Evolutionary conservation across 1,140 invertebrate genomes (phyloP).

Genomic region (Drosophila athabasca): DNA sequence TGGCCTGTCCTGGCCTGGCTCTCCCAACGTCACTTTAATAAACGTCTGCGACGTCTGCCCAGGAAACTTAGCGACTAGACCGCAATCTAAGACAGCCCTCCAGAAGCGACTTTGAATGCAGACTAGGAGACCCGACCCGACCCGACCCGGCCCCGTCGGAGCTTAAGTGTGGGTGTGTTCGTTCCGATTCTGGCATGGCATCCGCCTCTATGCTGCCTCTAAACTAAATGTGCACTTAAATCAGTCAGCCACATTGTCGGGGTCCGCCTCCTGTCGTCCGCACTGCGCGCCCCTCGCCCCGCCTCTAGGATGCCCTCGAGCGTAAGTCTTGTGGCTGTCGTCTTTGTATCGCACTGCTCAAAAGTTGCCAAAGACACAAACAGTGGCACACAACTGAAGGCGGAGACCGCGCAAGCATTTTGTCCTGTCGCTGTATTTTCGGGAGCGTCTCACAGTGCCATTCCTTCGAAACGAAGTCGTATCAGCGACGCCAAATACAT

Average conservation of each 20-base stretch:
- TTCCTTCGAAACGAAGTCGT: too few relatives aligned
- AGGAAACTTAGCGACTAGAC: slow-evolving; percentile 53
- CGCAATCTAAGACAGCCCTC: slow-evolving; percentile 37
- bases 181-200: slow-evolving; percentile 23
- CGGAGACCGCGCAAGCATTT: too few relatives aligned
- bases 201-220: too few relatives aligned
- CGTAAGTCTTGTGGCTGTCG: slow-evolving; percentile 36
- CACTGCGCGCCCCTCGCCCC: slow-evolving; percentile 24
- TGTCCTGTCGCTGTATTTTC: too few relatives aligned
- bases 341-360: slow-evolving; percentile 43
- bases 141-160: not conserved
- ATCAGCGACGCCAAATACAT: too few relatives aligned
- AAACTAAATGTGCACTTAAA: slow-evolving; percentile 51
- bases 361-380: not conserved
- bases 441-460: too few relatives aligned
- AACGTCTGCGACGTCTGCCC: slow-evolving; percentile 51
- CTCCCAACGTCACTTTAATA: slow-evolving; percentile 35
- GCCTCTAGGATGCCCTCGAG: slow-evolving; percentile 31
- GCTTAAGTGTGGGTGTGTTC: slow-evolving; percentile 30
- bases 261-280: slow-evolving; percentile 50
- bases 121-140: not conserved
- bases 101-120: slow-evolving; percentile 10
- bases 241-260: slow-evolving; percentile 51
- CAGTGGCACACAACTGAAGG: slow-evolving; percentile 12
- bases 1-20: slow-evolving; percentile 20